A percentile compares a stretch with the other conserved stretches of the same genome.
phyloP scores from a whole-genome alignment of 1,140 invertebrate genomes.

The Drosophila orena region DNA sequence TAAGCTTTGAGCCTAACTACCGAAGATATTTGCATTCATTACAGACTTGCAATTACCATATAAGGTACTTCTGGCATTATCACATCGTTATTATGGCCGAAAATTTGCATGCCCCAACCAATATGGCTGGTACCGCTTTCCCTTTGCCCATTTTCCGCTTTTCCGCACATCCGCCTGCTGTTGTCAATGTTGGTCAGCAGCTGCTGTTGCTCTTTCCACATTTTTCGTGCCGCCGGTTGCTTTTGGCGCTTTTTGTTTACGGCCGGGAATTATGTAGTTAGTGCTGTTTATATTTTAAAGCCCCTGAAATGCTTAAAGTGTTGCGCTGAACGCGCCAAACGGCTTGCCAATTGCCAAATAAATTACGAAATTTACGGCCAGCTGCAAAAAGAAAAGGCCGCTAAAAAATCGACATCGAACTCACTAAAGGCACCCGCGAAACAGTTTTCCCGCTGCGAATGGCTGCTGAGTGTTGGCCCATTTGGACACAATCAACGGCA shows the following conservation, averaged over 20 bases:
- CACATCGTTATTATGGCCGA: constrained; percentile 52
- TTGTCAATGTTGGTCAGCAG: constrained; percentile 66
- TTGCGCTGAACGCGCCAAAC: constrained; percentile 53
- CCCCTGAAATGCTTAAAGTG: constrained; percentile 45
- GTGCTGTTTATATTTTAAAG: constrained; percentile 67
- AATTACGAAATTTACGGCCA: constrained; percentile 73
- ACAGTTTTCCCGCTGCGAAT: constrained; percentile 48
- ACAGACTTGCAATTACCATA: constrained; percentile 50
- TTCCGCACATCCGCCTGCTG: constrained; percentile 35
- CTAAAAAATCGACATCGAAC: constrained; percentile 30
- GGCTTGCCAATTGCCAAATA: constrained; percentile 75
- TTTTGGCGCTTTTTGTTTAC: constrained; percentile 57
- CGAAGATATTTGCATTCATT: constrained; percentile 51
- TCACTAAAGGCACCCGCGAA: constrained; percentile 25
- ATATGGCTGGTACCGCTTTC: constrained; percentile 1
- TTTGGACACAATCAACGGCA: constrained; percentile 78
- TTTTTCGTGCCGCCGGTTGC: constrained; percentile 17
- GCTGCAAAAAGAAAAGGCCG: background rate
- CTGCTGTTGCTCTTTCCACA: constrained; percentile 29
- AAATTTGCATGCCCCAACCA: constrained; percentile 37
- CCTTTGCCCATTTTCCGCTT: background rate
- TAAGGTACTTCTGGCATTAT: constrained; percentile 52
- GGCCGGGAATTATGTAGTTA: constrained; percentile 74
- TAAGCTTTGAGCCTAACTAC: constrained; percentile 14
- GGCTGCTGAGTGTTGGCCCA: constrained; percentile 52